Base-by-base conservation (phyloP, 1,140 invertebrate species). In the Atopsyche davidsoni region DNA sequence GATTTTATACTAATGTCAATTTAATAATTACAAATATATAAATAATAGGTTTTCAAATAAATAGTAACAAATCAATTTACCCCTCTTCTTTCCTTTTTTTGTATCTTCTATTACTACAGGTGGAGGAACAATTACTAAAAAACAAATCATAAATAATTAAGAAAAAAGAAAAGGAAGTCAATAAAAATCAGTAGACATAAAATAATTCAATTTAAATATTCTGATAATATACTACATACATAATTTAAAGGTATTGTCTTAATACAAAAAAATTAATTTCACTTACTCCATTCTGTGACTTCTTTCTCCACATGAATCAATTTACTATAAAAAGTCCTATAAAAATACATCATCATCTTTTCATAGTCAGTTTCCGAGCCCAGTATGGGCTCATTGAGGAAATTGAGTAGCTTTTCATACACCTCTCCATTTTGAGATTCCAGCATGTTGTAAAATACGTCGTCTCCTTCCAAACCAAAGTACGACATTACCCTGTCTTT, bases 361-460 rank as follows among this genome's bases (percentile, higher is more conserved):
- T 63, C 53, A 2, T 60, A 42, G 7, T 64, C 60, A 10, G 56
- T 40, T 13, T 62, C 58, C 13, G 53, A 50, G 13, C 59, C 59
- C 14, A 62, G 42, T 19, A 64, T 57, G 10, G 32, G 3, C 10
- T 64, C 64, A 41, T 74, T 67, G 4, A 73, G 53, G 47, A 66
- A 70, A 1, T 61, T 45, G 11, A 55, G 60, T 9, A 73, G 39
- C 48, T 62, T 62, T 46, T 74, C 63, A 4, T 69, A 64, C 18
- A 69, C 39, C 44, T 66, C 63, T 9, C 58, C 60, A 35, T 71
- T 67, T 38, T 65, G 59, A 21, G 62, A 62, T 7, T 62, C 57
- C 48, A 75, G 49, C 64, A 74, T 66, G 35, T 69, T 60, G 25
- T 74, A 64, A 64, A 75, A 66, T 59, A 73, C 25, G 48, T 59